phyloP scores from a whole-genome alignment of 2,797 vertebrate genomes.

The Prunella strophiata region DNA sequence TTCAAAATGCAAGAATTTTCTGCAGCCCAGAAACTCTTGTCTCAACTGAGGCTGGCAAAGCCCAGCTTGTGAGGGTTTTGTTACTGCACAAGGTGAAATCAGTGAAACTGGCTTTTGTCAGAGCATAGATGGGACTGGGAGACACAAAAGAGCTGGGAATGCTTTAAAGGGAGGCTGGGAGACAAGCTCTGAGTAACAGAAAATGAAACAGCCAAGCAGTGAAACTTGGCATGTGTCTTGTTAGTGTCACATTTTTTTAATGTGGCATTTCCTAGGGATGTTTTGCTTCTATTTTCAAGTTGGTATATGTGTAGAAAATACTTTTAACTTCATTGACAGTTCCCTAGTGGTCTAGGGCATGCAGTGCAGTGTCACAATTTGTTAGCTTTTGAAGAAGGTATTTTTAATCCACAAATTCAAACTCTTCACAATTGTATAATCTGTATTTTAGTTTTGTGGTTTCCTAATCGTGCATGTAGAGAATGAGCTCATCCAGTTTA shows the following conservation, averaged over 20 bases:
- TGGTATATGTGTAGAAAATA: conserved; percentile 38
- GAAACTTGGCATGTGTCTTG: conserved; percentile 30
- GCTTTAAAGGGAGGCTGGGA: background rate
- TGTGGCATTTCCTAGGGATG: conserved; percentile 54
- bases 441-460: conserved; percentile 50
- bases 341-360: conserved; percentile 24
- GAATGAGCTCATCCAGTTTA: conserved; percentile 39
- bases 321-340: conserved; percentile 12
- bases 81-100: background rate
- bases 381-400: conserved; percentile 33
- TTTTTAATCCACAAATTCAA: conserved; percentile 53
- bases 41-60: background rate
- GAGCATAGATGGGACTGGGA: background rate
- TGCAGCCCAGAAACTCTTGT: background rate
- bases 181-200: background rate
- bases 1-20: conserved; percentile 1
- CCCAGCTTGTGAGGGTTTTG: background rate
- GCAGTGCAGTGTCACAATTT: background rate
- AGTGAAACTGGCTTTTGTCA: background rate
- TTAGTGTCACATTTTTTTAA: conserved; percentile 46
- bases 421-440: conserved; percentile 35
- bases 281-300: conserved; percentile 57
- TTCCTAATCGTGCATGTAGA: conserved; percentile 50
- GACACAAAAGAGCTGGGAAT: background rate
- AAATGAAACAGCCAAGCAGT: background rate